Base-by-base conservation (phyloP, 2,888 invertebrate species). In the Phaedon cochleariae region DNA sequence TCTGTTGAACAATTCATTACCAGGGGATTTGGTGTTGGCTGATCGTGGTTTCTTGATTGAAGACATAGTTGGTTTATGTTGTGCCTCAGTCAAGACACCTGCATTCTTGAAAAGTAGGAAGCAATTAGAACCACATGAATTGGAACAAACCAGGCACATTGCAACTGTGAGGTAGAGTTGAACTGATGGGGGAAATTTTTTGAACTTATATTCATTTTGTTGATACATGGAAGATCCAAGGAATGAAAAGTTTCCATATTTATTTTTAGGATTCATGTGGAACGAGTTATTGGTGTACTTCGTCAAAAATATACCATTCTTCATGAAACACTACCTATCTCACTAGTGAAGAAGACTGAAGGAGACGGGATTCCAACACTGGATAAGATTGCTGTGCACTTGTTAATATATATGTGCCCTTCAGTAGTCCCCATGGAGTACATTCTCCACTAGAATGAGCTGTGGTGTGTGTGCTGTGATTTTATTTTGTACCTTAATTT, bases 11-110 rank as follows among this genome's bases (percentile, higher is more conserved):
- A 34, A 34, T 34, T 34, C 9, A 34, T 34, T 34, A 34, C 31
- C 31, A 34, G 31, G 29, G 6, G 62, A 66, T 51, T 48, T 61
- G 20, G 48, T 66, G 21, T 26, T 66, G 1, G 59, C 62, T 18
- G 59, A 66, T 41, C 10, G 48, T 17, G 64, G 49, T 49, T 17
- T 49, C 18, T 49, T 49, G 41, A 41, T 41, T 15, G 41, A 41
- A 41, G 41, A 41, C 17, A 41, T 41, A 17, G 17, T 41, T 41
- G 49, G 22, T 17, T 22, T 10, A 49, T 49, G 12, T 49, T 9
- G 22, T 49, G 49, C 49, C 22, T 21, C 21, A 21, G 49, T 49
- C 49, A 49, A 49, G 12, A 49, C 15, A 49, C 49, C 49, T 49
- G 49, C 49, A 10, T 49, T 49, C 29, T 52, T 52, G 15, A 52